phyloP scores from a whole-genome alignment of 2,888 invertebrate genomes.

The Junonia oenone region DNA sequence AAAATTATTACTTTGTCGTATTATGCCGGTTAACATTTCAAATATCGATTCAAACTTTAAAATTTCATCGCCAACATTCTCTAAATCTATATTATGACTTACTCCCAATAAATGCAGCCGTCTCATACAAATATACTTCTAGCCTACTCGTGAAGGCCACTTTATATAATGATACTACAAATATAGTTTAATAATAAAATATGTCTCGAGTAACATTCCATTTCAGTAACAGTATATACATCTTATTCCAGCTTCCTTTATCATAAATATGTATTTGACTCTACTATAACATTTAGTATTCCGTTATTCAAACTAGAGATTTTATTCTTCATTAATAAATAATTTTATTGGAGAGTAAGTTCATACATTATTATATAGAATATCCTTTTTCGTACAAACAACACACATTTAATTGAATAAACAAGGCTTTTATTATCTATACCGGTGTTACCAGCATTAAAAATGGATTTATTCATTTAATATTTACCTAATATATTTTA shows the following conservation, averaged over 20 bases:
- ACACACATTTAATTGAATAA: constrained; percentile 6
- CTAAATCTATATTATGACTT: constrained; percentile 28
- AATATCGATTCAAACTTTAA: constrained; percentile 25
- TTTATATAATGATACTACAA: constrained; percentile 8
- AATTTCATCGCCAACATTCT: constrained; percentile 34
- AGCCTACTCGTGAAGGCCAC: constrained; percentile 14
- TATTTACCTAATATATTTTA: constrained; percentile 4
- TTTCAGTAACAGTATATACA: constrained; percentile 13
- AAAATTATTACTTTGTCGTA: constrained; percentile 60
- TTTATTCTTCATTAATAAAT: background rate
- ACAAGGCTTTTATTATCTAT: constrained; percentile 8
- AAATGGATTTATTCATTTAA: constrained; percentile 9
- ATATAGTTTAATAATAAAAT: constrained; percentile 14
- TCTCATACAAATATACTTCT: constrained; percentile 1
- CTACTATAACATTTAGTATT: background rate
- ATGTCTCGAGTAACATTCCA: constrained; percentile 2
- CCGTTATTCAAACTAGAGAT: background rate
- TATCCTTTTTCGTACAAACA: background rate
- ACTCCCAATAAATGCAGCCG: constrained; percentile 20
- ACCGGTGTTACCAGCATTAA: constrained; percentile 18
- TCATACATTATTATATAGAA: constrained; percentile 6
- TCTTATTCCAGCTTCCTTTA: background rate
- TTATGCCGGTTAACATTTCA: constrained; percentile 62
- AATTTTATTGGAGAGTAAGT: constrained; percentile 15
- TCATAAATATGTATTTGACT: constrained; percentile 1